A percentile compares a stretch with the other conserved stretches of the same genome.
Conservation (phyloP, 2,888 invertebrate genomes). For the Lithophane semibrunnea region DNA sequence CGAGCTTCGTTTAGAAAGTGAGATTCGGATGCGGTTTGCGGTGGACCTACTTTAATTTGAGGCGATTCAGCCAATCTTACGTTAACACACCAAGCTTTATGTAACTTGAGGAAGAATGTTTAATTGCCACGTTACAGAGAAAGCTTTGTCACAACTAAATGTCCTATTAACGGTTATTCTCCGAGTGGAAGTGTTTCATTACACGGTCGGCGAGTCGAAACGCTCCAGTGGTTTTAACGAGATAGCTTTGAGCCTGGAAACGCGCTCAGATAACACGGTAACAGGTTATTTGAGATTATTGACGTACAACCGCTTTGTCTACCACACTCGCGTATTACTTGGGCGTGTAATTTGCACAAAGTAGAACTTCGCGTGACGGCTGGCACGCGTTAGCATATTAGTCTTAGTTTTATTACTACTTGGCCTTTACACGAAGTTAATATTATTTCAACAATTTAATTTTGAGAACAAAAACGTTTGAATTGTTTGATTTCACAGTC, state of each 20-base stretch:
- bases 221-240: conserved; percentile 85
- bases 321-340: conserved; percentile 33
- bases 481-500: conserved; percentile 28
- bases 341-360: conserved; percentile 43
- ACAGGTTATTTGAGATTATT: conserved; percentile 75
- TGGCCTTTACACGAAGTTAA: conserved; percentile 30
- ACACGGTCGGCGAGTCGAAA: conserved; percentile 83
- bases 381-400: conserved; percentile 13
- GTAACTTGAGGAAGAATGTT: conserved; percentile 57
- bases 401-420: conserved; percentile 19
- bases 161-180: conserved; percentile 87
- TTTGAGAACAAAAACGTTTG: conserved; percentile 10
- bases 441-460: conserved; percentile 12
- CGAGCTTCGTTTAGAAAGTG: conserved; percentile 74
- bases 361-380: conserved; percentile 16
- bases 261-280: conserved; percentile 72
- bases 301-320: conserved; percentile 60
- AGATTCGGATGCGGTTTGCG: conserved; percentile 71
- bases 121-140: conserved; percentile 82
- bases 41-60: conserved; percentile 60
- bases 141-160: conserved; percentile 83
- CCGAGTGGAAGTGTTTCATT: conserved; percentile 89
- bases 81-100: conserved; percentile 62
- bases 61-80: conserved; percentile 49
- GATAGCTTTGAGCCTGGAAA: conserved; percentile 80